Evolutionary conservation across 2,888 invertebrate species (phyloP), one percentile per base, ranked within the genome.

Genomic region (Cryptops parisi): DNA sequence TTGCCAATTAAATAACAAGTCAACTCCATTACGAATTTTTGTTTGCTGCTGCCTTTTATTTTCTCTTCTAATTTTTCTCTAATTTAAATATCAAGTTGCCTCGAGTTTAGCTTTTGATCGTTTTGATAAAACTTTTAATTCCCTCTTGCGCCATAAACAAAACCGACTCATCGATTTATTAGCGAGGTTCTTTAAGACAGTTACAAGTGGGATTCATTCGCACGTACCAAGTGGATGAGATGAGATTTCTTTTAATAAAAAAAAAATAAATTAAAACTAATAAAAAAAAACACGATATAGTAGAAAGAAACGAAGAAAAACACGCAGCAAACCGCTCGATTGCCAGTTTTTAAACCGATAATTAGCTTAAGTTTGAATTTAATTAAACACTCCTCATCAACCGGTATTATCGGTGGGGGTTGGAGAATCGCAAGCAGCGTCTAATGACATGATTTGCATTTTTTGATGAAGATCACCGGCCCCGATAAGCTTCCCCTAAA

Each of bases 351-450:
- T 17, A 47, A 47, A 47, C 47, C 27, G 49, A 49, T 49, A 49
- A 49, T 49, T 49, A 49, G 49, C 38, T 49, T 49, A 22, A 39
- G 49, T 49, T 49, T 49, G 33, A 49, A 49, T 49, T 49, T 49
- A 49, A 49, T 49, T 49, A 49, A 49, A 49, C 39, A 49, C 38
- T 33, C 26, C 39, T 49, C 43, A 41, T 41, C 43, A 41, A 33
- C 6, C 33, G 33, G 33, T 33, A 33, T 33, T 33, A 33, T 9
- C 33, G 15, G 33, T 9, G 33, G 15, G 33, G 6, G 33, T 9
- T 6, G 15, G 33, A 33, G 33, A 33, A 15, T 9, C 9, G 33
- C 33, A 15, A 33, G 15, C n/a, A 15, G 33, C 33, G 15, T 33
- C 33, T 33, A 33, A 33, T 15, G 33, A 33, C 15, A 15, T 33